Percentiles rank a stretch among this genome's conserved stretches.
Conservation (phyloP, 2,888 invertebrate species). For the Parascotia fuliginaria region DNA sequence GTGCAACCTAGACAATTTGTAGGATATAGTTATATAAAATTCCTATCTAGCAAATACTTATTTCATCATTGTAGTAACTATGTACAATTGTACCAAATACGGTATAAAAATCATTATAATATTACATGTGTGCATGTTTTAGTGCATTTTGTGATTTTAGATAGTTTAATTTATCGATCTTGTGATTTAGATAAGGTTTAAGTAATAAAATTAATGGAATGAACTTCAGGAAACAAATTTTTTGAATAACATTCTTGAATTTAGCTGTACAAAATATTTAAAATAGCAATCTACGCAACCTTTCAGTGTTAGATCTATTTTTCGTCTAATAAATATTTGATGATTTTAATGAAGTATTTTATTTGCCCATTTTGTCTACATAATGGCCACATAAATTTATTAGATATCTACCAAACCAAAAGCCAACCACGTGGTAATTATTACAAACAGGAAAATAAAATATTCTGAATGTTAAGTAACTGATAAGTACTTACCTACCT, state of each 20-base stretch:
- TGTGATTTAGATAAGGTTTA: constrained; percentile 83
- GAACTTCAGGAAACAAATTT: constrained; percentile 52
- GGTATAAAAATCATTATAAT: constrained; percentile 79
- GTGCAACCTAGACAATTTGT: constrained; percentile 65
- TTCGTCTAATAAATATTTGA: constrained; percentile 43
- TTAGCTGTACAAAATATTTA: constrained; percentile 48
- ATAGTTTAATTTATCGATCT: constrained; percentile 85
- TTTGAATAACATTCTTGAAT: constrained; percentile 44
- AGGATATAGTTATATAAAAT: constrained; percentile 65
- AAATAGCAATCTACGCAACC: constrained; percentile 45
- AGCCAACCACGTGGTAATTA: background rate
- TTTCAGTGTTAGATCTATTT: constrained; percentile 53
- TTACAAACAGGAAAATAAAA: background rate
- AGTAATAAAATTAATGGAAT: constrained; percentile 66
- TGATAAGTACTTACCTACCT: too few species aligned
- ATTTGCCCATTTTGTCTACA: constrained; percentile 12
- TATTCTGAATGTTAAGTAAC: too few species aligned
- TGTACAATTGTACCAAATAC: constrained; percentile 77
- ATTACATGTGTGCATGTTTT: constrained; percentile 85
- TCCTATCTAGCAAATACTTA: constrained; percentile 59
- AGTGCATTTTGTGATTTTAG: constrained; percentile 86
- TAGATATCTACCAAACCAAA: background rate
- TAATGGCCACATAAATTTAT: background rate
- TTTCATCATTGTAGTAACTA: constrained; percentile 66
- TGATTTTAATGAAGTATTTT: constrained; percentile 17